phyloP scores from a whole-genome alignment of 2,888 invertebrate genomes.

The Heterodera filipjevi region DNA sequence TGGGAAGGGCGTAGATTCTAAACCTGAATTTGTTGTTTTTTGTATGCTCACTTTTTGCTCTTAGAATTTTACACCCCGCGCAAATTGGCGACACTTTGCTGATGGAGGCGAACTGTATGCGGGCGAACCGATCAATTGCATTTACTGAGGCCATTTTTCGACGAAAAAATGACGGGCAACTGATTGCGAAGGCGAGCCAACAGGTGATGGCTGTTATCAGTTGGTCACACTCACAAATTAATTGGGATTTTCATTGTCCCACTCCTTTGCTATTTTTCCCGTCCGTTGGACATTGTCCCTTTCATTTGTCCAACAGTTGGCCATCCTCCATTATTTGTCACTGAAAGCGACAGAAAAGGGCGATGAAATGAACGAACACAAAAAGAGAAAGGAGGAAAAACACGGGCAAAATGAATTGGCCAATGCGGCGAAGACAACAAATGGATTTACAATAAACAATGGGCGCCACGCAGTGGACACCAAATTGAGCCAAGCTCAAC shows the following conservation, averaged over 20 bases:
- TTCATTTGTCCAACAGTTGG: slow-evolving; percentile 1
- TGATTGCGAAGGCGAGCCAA: slow-evolving; percentile 56
- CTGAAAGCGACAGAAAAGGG: background rate
- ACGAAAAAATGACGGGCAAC: slow-evolving; percentile 55
- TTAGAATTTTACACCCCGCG: slow-evolving; percentile 58
- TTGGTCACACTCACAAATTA: background rate
- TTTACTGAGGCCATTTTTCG: slow-evolving; percentile 61
- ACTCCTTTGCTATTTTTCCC: too few relatives aligned
- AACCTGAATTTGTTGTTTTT: background rate
- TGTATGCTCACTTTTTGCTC: slow-evolving; percentile 20
- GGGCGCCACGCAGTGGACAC: background rate
- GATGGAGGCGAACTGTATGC: slow-evolving; percentile 57
- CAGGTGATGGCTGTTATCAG: background rate
- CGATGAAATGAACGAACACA: background rate
- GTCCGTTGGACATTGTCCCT: background rate
- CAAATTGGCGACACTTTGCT: slow-evolving; percentile 57
- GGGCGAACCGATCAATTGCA: slow-evolving; percentile 57
- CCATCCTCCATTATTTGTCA: slow-evolving; percentile 17
- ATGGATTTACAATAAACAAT: background rate
- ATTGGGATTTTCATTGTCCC: too few relatives aligned
- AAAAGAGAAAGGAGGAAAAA: background rate
- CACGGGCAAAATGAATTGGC: background rate
- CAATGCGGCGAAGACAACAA: background rate
- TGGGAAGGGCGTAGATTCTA: background rate
- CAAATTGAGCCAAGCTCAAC: background rate